A percentile compares a stretch with the other conserved stretches of the same genome.
Evolutionary conservation across 2,888 invertebrate genomes (phyloP).

Genomic region (Iselma pallidipennis): DNA sequence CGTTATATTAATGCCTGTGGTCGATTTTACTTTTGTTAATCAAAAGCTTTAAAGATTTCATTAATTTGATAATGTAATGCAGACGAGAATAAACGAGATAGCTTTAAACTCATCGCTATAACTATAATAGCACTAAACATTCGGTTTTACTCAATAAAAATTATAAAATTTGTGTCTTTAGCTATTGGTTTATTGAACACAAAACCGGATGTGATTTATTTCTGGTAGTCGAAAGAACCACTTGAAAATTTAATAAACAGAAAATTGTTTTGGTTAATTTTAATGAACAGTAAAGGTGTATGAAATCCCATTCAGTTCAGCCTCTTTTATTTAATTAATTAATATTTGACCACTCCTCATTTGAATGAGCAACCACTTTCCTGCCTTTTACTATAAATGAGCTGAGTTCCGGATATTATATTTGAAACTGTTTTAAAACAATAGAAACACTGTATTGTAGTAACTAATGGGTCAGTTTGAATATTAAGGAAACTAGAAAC

Average conservation of each 20-base stretch:
- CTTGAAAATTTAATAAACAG: not conserved
- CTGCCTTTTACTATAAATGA: not conserved
- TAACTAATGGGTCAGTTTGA: no score
- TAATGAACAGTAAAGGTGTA: no score
- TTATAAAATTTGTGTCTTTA: no score
- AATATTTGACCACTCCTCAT: not conserved
- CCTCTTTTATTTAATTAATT: not conserved
- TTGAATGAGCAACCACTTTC: not conserved
- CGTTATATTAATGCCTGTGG: not conserved
- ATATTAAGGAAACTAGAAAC: no score
- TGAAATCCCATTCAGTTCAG: not conserved
- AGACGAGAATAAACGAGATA: no score
- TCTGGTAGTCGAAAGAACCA: not conserved
- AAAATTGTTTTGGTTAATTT: no score
- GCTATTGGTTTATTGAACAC: not conserved
- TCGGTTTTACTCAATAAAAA: no score
- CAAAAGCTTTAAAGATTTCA: not conserved
- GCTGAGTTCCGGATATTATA: not conserved
- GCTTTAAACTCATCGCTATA: no score
- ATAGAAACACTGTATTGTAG: no score
- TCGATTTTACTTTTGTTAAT: not conserved
- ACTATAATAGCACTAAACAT: no score
- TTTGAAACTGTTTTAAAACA: not conserved
- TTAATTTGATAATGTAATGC: not conserved
- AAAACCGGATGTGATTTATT: not conserved